These are phyloP conservation scores for Tetramorium simillimum DNA, from an alignment of 1,140 invertebrate species.

Conservation along the genomic window DNA sequence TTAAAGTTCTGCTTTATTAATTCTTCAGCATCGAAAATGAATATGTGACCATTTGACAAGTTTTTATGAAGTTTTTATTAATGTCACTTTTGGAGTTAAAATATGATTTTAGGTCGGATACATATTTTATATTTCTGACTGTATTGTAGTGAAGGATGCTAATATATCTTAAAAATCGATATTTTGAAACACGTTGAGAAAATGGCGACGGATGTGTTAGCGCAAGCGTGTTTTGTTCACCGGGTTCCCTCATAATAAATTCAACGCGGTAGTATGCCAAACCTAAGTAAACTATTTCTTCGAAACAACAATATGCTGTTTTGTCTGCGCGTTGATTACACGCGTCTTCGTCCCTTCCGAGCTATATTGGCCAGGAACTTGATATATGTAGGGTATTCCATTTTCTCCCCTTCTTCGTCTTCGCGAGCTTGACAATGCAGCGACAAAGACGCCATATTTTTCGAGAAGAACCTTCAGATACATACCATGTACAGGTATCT, in stretches of 20 bases:
- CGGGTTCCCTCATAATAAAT: constrained; percentile 46
- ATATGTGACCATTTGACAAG: background rate
- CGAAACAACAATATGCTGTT: constrained; percentile 41
- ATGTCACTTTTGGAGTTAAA: background rate
- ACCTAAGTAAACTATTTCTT: constrained; percentile 24
- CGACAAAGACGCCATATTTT: constrained; percentile 36
- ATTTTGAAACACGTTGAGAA: constrained; percentile 33
- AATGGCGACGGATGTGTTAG: constrained; percentile 28
- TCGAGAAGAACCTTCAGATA: constrained; percentile 22
- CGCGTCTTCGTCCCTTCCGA: constrained; percentile 12
- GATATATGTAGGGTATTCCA: constrained; percentile 40
- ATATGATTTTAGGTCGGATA: background rate
- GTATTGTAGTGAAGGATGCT: background rate
- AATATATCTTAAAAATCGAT: constrained; percentile 34
- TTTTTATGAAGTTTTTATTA: background rate
- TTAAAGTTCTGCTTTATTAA: background rate
- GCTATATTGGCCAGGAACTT: constrained; percentile 10
- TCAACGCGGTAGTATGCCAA: background rate
- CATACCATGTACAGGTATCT: background rate
- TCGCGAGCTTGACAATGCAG: constrained; percentile 30
- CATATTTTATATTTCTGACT: background rate
- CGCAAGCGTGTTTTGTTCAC: constrained; percentile 9
- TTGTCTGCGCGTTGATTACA: constrained; percentile 43
- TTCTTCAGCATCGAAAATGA: background rate
- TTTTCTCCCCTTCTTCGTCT: constrained; percentile 27